Evolutionary conservation across 1,140 invertebrate genomes (phyloP).

Genomic region (Cardiocondyla obscurior): DNA sequence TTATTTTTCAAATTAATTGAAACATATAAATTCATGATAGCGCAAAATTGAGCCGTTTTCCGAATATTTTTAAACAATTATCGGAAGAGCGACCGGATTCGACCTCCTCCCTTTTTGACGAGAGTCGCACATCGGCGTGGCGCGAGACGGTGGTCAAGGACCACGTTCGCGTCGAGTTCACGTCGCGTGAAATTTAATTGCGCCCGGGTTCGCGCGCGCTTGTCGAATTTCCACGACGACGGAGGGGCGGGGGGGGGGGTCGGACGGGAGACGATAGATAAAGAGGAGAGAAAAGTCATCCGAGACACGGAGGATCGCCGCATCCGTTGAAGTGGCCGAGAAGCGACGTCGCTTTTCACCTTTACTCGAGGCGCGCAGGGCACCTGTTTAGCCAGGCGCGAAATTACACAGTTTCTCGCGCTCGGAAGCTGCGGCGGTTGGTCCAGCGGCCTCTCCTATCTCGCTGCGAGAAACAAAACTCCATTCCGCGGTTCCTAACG

Average conservation of each 20-base stretch:
- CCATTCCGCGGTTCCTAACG: constrained; percentile 47
- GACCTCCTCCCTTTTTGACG: not conserved
- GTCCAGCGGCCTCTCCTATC: not conserved
- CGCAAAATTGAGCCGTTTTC: not conserved
- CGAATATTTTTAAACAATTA: too few species aligned
- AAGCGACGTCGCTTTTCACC: constrained; percentile 53
- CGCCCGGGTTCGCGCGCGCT: constrained; percentile 16
- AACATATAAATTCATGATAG: not conserved
- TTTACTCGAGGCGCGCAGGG: constrained; percentile 49
- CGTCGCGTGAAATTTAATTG: constrained; percentile 65
- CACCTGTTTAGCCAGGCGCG: constrained; percentile 71
- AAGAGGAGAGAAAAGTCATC: constrained; percentile 2
- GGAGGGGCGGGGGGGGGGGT: too few species aligned
- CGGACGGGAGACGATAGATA: not conserved
- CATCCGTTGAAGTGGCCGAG: not conserved
- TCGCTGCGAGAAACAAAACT: constrained; percentile 57
- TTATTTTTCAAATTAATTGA: not conserved
- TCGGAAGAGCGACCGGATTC: too few species aligned
- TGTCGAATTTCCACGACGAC: constrained; percentile 44
- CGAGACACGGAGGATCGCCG: not conserved
- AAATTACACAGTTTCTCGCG: constrained; percentile 74
- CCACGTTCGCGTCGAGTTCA: not conserved
- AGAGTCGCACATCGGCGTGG: not conserved
- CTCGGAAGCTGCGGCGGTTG: not conserved
- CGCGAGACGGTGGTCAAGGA: not conserved